Percentiles rank a stretch among this genome's conserved stretches.
Conservation (phyloP, 2,797 vertebrate genomes). For the Glyptemys insculpta region DNA sequence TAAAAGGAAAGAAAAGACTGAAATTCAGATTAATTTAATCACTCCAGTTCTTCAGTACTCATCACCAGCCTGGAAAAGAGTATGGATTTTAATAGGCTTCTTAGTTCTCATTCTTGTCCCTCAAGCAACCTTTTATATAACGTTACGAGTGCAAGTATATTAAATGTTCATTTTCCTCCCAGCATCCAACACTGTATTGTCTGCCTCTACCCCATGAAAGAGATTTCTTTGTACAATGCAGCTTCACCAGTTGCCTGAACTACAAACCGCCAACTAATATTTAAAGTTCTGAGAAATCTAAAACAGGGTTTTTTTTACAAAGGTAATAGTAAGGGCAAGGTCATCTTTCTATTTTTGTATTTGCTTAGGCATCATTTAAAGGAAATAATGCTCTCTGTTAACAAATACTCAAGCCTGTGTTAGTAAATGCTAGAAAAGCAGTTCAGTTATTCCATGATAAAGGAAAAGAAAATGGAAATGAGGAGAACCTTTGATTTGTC, state of each 20-base stretch:
- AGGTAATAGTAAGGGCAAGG: not conserved
- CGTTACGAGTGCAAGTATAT: constrained; percentile 22
- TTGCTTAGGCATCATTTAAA: not conserved
- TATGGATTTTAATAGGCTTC: not conserved
- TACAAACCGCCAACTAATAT: not conserved
- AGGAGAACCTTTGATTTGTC: not conserved
- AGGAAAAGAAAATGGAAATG: constrained; percentile 25
- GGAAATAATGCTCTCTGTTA: not conserved
- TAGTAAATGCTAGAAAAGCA: not conserved
- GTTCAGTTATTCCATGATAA: constrained; percentile 11
- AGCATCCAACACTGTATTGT: constrained; percentile 11
- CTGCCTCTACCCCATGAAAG: constrained; percentile 7
- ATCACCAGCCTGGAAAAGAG: constrained; percentile 24
- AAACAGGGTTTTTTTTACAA: not conserved
- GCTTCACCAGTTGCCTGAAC: constrained; percentile 49
- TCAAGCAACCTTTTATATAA: constrained; percentile 16
- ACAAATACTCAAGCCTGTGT: not conserved
- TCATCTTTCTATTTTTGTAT: not conserved
- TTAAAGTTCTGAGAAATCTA: constrained; percentile 17
- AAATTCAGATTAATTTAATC: not conserved
- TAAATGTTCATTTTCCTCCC: constrained; percentile 59
- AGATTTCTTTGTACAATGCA: constrained; percentile 3
- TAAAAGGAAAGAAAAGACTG: not conserved
- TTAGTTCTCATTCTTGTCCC: constrained; percentile 45
- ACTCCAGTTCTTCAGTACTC: constrained; percentile 12